Evolutionary conservation across 2,113 vertebrate genomes (phyloP), one percentile per base, ranked within the genome.

Genomic region (Maylandia zebra): DNA sequence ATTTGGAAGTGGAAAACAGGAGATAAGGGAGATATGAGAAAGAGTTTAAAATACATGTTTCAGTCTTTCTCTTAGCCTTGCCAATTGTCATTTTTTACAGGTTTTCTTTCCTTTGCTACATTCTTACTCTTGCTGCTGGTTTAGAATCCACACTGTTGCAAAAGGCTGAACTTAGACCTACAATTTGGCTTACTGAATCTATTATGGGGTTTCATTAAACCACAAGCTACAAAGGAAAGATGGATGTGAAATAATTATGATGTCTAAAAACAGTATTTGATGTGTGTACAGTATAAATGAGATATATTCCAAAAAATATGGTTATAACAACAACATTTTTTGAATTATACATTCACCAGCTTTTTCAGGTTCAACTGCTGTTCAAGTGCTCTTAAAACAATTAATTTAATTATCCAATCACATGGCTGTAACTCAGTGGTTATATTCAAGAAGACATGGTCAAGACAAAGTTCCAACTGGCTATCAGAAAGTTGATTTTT

Each of bases 1-100:
- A 66, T 87, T 90, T 86, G 66, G 78, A 90, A 86, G 48, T 89
- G 59, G 55, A 80, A 89, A 90, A 83, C 52, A 80, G 53, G 30
- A 56, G n/a, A 50, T 69, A 22, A 24, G 79, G 34, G 22, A 86
- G 81, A 81, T 45, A 53, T 69, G 56, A 83, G 56, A 56, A 48
- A 36, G 22, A 82, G 27, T 66, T 91, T 32, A 88, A 48, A 86
- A 84, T 84, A 81, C n/a, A 82, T 41, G 5, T 69, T 59, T 81
- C 10, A 27, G 14, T 71, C 14, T 24, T n/a, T 80, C 22, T 83
- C 41, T 83, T 69, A 84, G 24, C 88, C 69, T 87, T 48, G 7
- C 50, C 57, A 38, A 64, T 52, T 61, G 53, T 69, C 48, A 48
- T 38, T 85, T 66, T 66, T 45, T 16, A 43, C 3, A 4, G 17